Base-by-base conservation (phyloP, 2,797 vertebrate species). In the Pangasius krempfi region DNA sequence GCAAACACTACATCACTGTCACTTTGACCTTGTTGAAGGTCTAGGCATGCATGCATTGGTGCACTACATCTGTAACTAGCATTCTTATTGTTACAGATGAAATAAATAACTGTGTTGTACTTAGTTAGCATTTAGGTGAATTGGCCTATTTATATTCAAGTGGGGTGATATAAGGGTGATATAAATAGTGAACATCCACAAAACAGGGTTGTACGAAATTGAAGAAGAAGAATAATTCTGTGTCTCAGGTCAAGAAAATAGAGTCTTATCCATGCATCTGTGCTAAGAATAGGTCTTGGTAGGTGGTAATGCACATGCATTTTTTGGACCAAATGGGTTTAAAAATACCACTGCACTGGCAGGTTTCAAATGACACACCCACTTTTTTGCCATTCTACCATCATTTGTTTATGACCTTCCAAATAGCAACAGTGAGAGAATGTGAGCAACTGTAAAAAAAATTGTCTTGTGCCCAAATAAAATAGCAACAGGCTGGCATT, bases 381-480 rank as follows among this genome's bases (percentile, higher is more conserved):
- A 27, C 3, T 62, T 58, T 56, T 62, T 16, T 82, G 56, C 56
- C 22, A 82, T 82, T 27, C 33, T 44, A 62, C 58, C 10, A 25
- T 40, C 54, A 84, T 66, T 84, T 40, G 50, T 30, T 84, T 6
- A n/a, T 84, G 18, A 64, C 4, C 13, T 0, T 20, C 6, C 66
- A 50, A 84, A 50, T 8, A 84, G 14, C 40, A 84, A 84, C 30
- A 64, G 40, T 37, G 33, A 56, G 20, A 3, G 37, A 80, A 22
- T 3, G 5, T 60, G 20, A n/a, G 40, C 25, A 47, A 47, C 64
- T 64, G 22, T 33, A n/a, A 66, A 47, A 66, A 33, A 47, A 30
- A 84, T 10, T n/a, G 40, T 83, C 60, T 52, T 82, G 33, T 82
- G 56, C 22, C 22, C 33, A 84, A 66, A 27, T 64, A 84, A 66